Conservation (phyloP, 2,797 vertebrate species). For the Lithobates pipiens region DNA sequence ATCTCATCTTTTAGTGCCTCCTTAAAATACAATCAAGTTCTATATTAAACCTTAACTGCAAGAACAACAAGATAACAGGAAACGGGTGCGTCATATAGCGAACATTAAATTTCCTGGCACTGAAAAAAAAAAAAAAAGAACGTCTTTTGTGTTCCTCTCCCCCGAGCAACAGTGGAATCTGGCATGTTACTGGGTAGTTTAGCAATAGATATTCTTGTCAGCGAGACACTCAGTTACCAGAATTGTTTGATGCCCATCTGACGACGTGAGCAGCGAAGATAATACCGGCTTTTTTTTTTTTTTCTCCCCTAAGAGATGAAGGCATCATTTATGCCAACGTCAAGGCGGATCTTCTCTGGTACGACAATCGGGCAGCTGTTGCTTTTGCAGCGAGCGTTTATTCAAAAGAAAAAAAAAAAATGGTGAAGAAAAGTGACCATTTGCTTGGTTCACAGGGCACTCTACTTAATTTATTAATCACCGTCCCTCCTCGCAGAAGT, state of each 20-base stretch:
- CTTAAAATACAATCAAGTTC: too few relatives aligned
- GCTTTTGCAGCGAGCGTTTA: slow-evolving; percentile 9
- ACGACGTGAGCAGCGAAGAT: slow-evolving; percentile 7
- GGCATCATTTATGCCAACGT: slow-evolving; percentile 41
- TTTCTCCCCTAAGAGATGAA: not conserved
- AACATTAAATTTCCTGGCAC: slow-evolving; percentile 1
- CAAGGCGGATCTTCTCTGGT: slow-evolving; percentile 22
- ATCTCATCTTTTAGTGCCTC: too few relatives aligned
- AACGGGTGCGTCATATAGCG: not conserved
- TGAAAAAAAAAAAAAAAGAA: not conserved
- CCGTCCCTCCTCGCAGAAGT: slow-evolving; percentile 12
- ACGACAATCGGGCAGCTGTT: slow-evolving; percentile 17
- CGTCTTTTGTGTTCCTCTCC: not conserved
- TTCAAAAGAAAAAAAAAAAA: slow-evolving; percentile 24
- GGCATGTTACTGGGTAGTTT: not conserved
- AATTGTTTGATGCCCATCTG: not conserved
- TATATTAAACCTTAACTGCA: not conserved
- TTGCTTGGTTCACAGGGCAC: slow-evolving; percentile 37
- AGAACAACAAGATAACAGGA: not conserved
- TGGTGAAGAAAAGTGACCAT: slow-evolving; percentile 33
- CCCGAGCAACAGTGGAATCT: not conserved
- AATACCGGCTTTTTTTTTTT: not conserved
- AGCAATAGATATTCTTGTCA: slow-evolving; percentile 9
- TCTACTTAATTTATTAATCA: slow-evolving; percentile 36
- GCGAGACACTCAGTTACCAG: not conserved